Evolutionary conservation across 1,140 invertebrate species (phyloP).

Genomic region (Teleopsis dalmanni): DNA sequence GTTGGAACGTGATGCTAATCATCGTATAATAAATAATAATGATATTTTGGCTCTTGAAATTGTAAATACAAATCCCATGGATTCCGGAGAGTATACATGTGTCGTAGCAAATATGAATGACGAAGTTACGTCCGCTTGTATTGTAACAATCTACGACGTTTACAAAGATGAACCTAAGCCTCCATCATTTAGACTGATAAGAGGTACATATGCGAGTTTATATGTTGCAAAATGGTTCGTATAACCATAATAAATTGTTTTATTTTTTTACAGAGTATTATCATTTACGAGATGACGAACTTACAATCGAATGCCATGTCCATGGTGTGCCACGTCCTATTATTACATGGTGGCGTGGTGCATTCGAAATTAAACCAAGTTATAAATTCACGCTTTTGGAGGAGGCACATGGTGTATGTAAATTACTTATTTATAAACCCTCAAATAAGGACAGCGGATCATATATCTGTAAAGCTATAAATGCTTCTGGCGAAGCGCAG

Average conservation of each 20-base stretch:
- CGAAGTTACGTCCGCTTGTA: conserved; percentile 57
- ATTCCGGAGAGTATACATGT: conserved; percentile 69
- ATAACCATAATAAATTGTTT: conserved; percentile 7
- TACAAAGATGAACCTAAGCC: conserved; percentile 43
- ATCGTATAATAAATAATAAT: conserved; percentile 54
- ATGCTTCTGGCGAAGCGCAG: conserved; percentile 57
- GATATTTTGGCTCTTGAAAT: conserved; percentile 74
- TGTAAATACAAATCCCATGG: conserved; percentile 53
- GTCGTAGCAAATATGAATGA: conserved; percentile 67
- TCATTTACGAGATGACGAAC: conserved; percentile 39
- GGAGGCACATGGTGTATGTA: conserved; percentile 41
- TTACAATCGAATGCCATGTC: conserved; percentile 39
- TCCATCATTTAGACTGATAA: conserved; percentile 39
- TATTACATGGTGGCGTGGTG: conserved; percentile 37
- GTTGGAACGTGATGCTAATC: conserved; percentile 49
- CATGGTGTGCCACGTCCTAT: conserved; percentile 36
- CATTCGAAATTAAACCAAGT: conserved; percentile 35
- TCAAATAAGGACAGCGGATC: conserved; percentile 51
- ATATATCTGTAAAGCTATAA: conserved; percentile 57
- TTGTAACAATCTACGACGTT: conserved; percentile 42
- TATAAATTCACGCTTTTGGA: conserved; percentile 42
- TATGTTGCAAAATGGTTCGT: not conserved
- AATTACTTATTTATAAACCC: conserved; percentile 55
- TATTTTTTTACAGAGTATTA: conserved; percentile 35
- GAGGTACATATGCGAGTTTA: conserved; percentile 26